Percentiles rank a stretch among this genome's conserved stretches.
Conservation (phyloP, 92 coral and sea anemone genomes). For the Actinernus sp. region DNA sequence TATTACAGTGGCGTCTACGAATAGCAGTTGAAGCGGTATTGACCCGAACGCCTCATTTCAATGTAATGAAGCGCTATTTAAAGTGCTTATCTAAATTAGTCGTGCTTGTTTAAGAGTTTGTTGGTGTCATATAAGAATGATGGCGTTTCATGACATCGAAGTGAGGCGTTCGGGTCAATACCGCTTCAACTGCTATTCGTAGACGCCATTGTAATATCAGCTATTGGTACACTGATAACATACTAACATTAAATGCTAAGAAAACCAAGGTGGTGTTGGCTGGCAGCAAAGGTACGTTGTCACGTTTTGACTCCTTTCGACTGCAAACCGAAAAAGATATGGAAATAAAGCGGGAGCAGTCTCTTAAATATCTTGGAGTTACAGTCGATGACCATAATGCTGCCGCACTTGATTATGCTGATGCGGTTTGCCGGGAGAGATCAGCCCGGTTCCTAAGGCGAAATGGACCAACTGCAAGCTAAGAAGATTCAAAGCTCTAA, state of each 20-base stretch:
- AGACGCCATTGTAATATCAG: too few species aligned
- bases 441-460: constrained; percentile 36
- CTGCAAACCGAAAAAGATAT: constrained; percentile 1
- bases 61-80: too few species aligned
- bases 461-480: constrained; percentile 52
- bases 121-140: constrained; percentile 17
- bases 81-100: too few species aligned
- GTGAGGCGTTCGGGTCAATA: too few species aligned
- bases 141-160: too few species aligned
- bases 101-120: too few species aligned
- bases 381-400: constrained; percentile 32
- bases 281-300: constrained; percentile 44
- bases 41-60: too few species aligned
- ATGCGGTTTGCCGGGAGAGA: constrained; percentile 55
- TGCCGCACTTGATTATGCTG: constrained; percentile 49
- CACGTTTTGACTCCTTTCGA: constrained; percentile 27
- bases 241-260: constrained; percentile 46
- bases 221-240: constrained; percentile 52
- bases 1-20: too few species aligned
- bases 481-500: constrained; percentile 34
- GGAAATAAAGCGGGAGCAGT: background rate
- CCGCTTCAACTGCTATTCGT: too few species aligned
- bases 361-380: constrained; percentile 31
- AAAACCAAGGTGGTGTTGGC: constrained; percentile 48
- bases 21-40: too few species aligned